Evolutionary conservation across 1,140 invertebrate species (phyloP).

Genomic region (Homarus americanus): DNA sequence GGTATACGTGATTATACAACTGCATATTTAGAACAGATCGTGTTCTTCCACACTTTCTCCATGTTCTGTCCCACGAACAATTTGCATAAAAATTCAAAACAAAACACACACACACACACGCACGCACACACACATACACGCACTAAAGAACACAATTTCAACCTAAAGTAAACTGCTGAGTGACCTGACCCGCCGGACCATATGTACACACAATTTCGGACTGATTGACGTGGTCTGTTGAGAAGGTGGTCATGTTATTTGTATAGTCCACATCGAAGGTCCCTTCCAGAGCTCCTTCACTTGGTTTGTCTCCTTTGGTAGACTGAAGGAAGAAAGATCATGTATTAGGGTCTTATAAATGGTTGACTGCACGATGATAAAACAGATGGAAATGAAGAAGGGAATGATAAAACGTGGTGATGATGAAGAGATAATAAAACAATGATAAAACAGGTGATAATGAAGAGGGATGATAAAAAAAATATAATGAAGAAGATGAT

Average conservation of each 20-base stretch:
- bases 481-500: no score
- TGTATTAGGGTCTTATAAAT: no score
- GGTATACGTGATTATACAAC: no score
- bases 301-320: slow-evolving; percentile 59
- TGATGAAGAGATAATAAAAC: no score
- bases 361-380: no score
- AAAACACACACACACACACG: slow-evolving; percentile 22
- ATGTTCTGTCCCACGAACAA: neutral
- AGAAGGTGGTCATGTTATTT: slow-evolving; percentile 60
- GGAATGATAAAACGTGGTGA: no score
- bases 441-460: no score
- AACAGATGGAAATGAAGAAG: no score
- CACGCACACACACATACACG: slow-evolving; percentile 33
- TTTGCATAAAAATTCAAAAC: neutral
- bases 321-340: slow-evolving; percentile 52
- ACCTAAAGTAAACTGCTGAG: slow-evolving; percentile 63
- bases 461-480: no score
- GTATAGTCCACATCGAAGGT: slow-evolving; percentile 50
- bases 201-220: slow-evolving; percentile 65
- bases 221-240: slow-evolving; percentile 60
- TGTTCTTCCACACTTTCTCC: neutral
- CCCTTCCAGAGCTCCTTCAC: slow-evolving; percentile 43
- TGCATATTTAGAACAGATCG: neutral
- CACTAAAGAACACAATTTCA: neutral
- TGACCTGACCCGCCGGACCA: slow-evolving; percentile 57